Base-by-base conservation (phyloP, 2,113 vertebrate genomes). In the Megatriorchis doriae region DNA sequence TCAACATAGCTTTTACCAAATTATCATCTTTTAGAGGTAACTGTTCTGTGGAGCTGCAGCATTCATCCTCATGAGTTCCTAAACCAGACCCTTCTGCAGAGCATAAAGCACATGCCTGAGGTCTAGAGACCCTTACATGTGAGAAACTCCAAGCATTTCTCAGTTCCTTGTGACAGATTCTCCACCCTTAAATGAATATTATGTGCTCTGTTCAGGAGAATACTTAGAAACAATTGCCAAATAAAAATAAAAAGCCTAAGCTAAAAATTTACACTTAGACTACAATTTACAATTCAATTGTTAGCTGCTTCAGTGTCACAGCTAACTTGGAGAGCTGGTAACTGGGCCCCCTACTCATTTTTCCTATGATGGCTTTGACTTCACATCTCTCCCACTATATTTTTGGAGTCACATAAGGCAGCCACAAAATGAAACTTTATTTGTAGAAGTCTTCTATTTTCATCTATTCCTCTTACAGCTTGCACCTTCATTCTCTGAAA, bases 1-100 rank as follows among this genome's bases (percentile, higher is more conserved):
- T 74, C 75, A 87, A 88, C 17, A 53, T 7, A 55, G 29, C 31
- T 81, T 61, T 55, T 70, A 87, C 26, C 42, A 68, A 56, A 14
- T 17, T 9, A 29, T 4, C 3, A 50, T n/a, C 15, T 87, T 52
- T 53, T 70, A 81, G 45, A 73, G 18, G 10, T 81, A n/a, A 47
- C 15, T 27, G 5, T 27, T 81, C 43, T 50, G 66, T 66, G 29
- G 25, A 66, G 52, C 61, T 66, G 29, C 36, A 79, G 36, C 36
- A 47, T 32, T 58, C 16, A 56, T 4, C 7, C 3, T 7, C 21
- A 12, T 0, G 1, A 43, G 42, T 27, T 78, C n/a, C 68, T 74
- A 53, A 52, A 65, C 5, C 38, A 68, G 48, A 2, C 10, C 40
- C 43, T 88, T 66, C 50, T 81, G 70, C 36, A 74, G 17, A 74